Percentiles rank a stretch among this genome's conserved stretches.
These are phyloP conservation scores for Pantala flavescens DNA, from an alignment of 1,140 invertebrate species.

Conservation along the genomic window DNA sequence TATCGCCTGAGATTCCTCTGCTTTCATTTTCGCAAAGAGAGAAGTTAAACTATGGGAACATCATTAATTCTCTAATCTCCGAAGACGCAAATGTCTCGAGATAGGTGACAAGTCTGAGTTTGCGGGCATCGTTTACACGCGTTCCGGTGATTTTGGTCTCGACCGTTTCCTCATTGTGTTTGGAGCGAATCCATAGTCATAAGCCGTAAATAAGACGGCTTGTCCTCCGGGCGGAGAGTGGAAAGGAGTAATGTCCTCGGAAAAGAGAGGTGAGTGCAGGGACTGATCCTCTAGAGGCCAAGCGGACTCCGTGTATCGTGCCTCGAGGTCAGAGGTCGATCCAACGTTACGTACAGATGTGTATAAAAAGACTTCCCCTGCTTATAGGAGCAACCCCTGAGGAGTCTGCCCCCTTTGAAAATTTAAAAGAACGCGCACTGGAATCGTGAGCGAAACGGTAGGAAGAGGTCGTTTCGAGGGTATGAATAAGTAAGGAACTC, in stretches of 20 bases:
- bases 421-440: slow-evolving; percentile 1
- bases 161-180: not conserved
- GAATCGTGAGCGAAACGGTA: not conserved
- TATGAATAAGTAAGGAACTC: slow-evolving; percentile 1
- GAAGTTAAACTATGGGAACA: not conserved
- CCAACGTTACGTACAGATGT: not conserved
- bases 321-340: not conserved
- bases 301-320: not conserved
- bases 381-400: too few relatives aligned
- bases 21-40: too few relatives aligned
- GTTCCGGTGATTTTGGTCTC: not conserved
- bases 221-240: too few relatives aligned
- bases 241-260: too few relatives aligned
- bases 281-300: too few relatives aligned
- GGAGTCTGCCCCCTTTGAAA: not conserved
- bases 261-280: too few relatives aligned
- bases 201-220: not conserved
- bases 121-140: not conserved
- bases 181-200: not conserved
- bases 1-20: too few relatives aligned
- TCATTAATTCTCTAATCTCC: not conserved
- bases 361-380: not conserved
- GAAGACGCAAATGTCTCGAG: not conserved
- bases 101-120: not conserved
- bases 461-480: not conserved